phyloP scores from a whole-genome alignment of 2,113 vertebrate species.

The Vimba vimba region DNA sequence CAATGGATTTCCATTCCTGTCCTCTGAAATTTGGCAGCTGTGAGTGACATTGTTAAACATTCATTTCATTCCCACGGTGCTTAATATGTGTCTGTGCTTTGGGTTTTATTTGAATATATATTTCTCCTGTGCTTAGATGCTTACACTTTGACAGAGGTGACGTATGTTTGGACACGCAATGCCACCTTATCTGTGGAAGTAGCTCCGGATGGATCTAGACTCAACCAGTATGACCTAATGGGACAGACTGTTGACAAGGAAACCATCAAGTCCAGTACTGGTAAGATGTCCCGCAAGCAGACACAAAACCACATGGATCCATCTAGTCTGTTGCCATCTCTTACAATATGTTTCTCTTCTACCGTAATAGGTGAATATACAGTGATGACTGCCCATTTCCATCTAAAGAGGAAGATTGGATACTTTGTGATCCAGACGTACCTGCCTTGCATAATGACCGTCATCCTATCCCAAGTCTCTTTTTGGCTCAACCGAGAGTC shows the following conservation, averaged over 20 bases:
- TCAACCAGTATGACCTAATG: conserved; percentile 93
- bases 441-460: conserved; percentile 95
- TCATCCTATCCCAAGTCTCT: conserved; percentile 95
- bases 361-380: conserved; percentile 89
- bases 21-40: conserved; percentile 96
- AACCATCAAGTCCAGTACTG: conserved; percentile 93
- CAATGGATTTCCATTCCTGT: conserved; percentile 94
- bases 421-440: conserved; percentile 98
- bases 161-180: conserved; percentile 92
- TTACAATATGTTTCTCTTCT: conserved; percentile 15
- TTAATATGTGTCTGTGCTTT: neutral
- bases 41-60: conserved; percentile 73
- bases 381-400: conserved; percentile 96
- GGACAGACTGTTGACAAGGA: conserved; percentile 91
- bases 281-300: conserved; percentile 70
- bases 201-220: conserved; percentile 88
- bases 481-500: conserved; percentile 97
- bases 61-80: neutral
- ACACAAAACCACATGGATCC: neutral
- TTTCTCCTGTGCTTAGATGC: conserved; percentile 79
- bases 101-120: neutral
- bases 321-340: neutral
- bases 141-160: conserved; percentile 92
- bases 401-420: conserved; percentile 95
- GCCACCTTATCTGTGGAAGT: conserved; percentile 92